Conservation (phyloP, 2,113 vertebrate species). For the Syngnathoides biaculeatus region DNA sequence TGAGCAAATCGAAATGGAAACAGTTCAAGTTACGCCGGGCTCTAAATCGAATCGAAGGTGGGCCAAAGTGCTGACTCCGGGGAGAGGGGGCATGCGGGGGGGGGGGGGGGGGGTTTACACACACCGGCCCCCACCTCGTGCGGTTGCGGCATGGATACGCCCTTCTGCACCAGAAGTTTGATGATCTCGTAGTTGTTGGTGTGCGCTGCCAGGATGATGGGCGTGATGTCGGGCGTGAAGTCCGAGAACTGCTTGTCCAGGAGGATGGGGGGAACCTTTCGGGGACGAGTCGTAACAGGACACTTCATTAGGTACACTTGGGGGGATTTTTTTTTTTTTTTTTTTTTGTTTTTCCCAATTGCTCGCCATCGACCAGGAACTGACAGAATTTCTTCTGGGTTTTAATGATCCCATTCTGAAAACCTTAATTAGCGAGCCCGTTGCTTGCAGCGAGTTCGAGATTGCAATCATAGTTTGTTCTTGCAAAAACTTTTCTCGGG, state of each 20-base stretch:
- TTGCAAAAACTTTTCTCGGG: background rate
- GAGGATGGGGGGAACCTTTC: conserved; percentile 91
- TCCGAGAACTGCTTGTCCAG: conserved; percentile 98
- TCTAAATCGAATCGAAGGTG: background rate
- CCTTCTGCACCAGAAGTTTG: conserved; percentile 95
- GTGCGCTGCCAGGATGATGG: conserved; percentile 96
- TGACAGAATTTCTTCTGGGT: too few species aligned
- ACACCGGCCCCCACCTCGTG: conserved; percentile 76
- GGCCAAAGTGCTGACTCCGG: background rate
- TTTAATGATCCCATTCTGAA: too few species aligned
- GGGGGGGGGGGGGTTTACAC: background rate
- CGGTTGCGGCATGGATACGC: conserved; percentile 90
- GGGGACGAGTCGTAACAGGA: conserved; percentile 8
- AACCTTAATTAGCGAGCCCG: too few species aligned
- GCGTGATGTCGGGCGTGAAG: conserved; percentile 97
- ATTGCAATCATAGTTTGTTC: background rate
- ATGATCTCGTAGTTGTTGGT: conserved; percentile 99
- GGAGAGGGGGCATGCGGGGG: background rate
- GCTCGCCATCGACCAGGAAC: background rate
- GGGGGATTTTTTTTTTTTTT: too few species aligned
- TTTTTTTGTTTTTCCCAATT: too few species aligned
- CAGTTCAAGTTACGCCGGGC: background rate
- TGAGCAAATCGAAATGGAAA: background rate
- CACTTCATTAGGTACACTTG: background rate
- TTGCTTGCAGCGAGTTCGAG: background rate